These are phyloP conservation scores for Cotesia congregata DNA, from an alignment of 2,888 invertebrate genomes.

Conservation along the genomic window DNA sequence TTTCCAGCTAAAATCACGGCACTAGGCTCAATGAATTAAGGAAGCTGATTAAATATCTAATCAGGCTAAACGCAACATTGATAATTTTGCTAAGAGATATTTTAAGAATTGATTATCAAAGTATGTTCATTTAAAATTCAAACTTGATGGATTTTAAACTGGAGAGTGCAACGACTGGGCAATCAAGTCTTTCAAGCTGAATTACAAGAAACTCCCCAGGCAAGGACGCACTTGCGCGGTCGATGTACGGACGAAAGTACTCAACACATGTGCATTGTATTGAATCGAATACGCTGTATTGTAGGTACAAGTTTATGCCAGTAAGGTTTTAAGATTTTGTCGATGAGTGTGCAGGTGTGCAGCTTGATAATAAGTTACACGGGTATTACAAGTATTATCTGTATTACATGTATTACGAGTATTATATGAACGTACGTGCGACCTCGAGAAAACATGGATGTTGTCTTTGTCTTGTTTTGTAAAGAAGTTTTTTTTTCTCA, in stretches of 20 bases:
- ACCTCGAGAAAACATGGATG: neutral
- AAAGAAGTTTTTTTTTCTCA: slow-evolving; percentile 47
- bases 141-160: neutral
- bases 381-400: slow-evolving; percentile 67
- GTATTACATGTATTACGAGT: slow-evolving; percentile 67
- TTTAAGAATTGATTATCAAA: neutral
- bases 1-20: neutral
- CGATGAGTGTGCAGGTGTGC: slow-evolving; percentile 23
- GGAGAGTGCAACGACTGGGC: slow-evolving; percentile 18
- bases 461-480: neutral
- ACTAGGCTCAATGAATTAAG: neutral
- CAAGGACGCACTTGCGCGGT: slow-evolving; percentile 25
- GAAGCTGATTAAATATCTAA: neutral
- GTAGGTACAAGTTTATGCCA: neutral
- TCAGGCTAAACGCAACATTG: too few species aligned
- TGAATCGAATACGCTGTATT: neutral
- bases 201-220: slow-evolving; percentile 27
- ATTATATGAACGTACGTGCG: slow-evolving; percentile 43
- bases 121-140: neutral
- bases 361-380: slow-evolving; percentile 61
- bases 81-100: neutral
- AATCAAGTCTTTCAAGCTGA: neutral
- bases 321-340: neutral
- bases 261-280: neutral
- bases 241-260: slow-evolving; percentile 11